Base-by-base conservation (phyloP, 2,888 invertebrate genomes). In the Caenorhabditis japonica region DNA sequence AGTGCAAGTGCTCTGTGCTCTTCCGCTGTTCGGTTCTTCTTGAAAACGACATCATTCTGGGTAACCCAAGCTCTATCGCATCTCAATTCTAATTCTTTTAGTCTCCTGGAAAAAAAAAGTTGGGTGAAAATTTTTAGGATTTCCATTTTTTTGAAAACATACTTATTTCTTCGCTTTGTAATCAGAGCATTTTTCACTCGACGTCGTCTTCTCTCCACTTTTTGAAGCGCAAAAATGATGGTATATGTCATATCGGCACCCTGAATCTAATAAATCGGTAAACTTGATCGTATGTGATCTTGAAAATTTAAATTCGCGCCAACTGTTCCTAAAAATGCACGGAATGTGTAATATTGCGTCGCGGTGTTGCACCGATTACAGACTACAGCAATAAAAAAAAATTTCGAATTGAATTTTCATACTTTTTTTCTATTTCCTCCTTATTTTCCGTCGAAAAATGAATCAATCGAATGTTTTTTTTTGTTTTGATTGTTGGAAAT, bases 201-300 rank as follows among this genome's bases (percentile, higher is more conserved):
- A 3, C 64, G 39, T n/a, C 64, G 55, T 5, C 10, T 25, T 17
- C 27, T 55, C 13, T 47, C 47, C 10, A 64, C 27, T 36, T 49
- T 64, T 19, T 39, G 25, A 25, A 64, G 53, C 8, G 23, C 30
- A 27, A 64, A 64, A 15, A 64, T 56, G 1, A 56, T 19, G 10
- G 30, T 33, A 21, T 43, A 60, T 12, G 27, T 51, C 10, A 25
- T 34, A 3, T 30, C 51, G 13, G 30, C 51, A 8, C 19, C 39
- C 60, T 60, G 41, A 25, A 51, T 51, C n/a, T 15, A 10, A 30
- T 30, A 5, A 10, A 30, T n/a, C n/a, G n/a, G n/a, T n/a, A n/a
- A n/a, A n/a, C n/a, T n/a, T n/a, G n/a, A n/a, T n/a, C n/a, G n/a
- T n/a, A n/a, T n/a, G n/a, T n/a, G n/a, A n/a, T n/a, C n/a, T n/a